A percentile compares a stretch with the other conserved stretches of the same genome.
phyloP scores from a whole-genome alignment of 2,797 vertebrate species.

The Loriculus beryllinus region DNA sequence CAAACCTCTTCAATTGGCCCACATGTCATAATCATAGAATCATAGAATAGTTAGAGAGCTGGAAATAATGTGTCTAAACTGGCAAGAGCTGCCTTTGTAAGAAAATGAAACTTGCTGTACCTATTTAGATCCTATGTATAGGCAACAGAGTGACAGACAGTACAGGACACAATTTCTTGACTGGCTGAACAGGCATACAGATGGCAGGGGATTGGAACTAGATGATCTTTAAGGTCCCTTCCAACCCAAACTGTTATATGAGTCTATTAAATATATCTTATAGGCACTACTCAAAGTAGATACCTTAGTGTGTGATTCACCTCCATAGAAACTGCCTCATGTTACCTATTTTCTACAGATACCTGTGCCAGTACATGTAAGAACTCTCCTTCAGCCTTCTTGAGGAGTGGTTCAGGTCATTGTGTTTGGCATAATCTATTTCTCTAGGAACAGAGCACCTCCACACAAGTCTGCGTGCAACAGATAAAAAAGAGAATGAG shows the following conservation, averaged over 20 bases:
- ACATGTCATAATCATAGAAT: neutral
- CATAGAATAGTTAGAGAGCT: neutral
- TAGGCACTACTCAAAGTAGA: neutral
- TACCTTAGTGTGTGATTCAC: neutral
- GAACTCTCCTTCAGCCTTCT: neutral
- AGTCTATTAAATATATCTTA: neutral
- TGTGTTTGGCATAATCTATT: neutral
- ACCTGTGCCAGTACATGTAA: neutral
- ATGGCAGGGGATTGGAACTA: neutral
- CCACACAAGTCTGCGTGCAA: neutral
- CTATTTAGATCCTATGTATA: neutral
- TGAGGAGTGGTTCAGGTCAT: neutral
- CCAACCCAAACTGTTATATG: neutral
- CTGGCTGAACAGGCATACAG: neutral
- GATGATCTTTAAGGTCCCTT: neutral
- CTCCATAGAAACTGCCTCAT: neutral
- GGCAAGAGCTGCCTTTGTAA: neutral
- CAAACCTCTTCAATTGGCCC: neutral
- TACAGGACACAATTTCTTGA: neutral
- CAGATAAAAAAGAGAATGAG: neutral
- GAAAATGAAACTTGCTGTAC: neutral
- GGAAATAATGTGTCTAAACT: neutral
- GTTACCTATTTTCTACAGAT: neutral
- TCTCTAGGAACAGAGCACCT: neutral
- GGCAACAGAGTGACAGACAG: neutral